Conservation (phyloP, 2,888 invertebrate genomes). For the Zelleria hepariella region DNA sequence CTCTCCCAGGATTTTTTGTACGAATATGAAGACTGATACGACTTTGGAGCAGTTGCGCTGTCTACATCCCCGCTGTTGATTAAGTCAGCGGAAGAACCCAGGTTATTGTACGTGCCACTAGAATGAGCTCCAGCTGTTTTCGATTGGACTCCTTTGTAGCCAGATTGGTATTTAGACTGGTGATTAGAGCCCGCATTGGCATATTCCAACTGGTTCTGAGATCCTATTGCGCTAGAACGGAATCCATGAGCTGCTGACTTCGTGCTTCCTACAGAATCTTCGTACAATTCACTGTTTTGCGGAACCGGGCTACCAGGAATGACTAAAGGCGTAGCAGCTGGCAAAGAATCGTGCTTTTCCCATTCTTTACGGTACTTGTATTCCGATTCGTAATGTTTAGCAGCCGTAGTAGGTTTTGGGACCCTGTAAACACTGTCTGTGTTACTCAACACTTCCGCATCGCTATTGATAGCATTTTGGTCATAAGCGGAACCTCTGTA, state of each 20-base stretch:
- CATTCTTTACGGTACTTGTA: conserved; percentile 58
- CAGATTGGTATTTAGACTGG: conserved; percentile 30
- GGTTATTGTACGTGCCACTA: conserved; percentile 21
- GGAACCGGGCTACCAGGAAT: conserved; percentile 33
- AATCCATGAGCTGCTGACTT: conserved; percentile 21
- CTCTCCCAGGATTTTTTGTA: conserved; percentile 68
- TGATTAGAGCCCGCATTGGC: conserved; percentile 28
- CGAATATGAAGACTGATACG: conserved; percentile 62
- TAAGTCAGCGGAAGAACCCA: conserved; percentile 14
- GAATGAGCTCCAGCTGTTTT: conserved; percentile 12
- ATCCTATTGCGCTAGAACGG: conserved; percentile 21
- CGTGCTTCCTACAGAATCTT: conserved; percentile 24
- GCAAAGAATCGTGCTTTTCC: conserved; percentile 52
- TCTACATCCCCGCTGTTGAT: conserved; percentile 26
- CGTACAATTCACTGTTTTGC: conserved; percentile 42
- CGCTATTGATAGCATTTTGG: conserved; percentile 35
- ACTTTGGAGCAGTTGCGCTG: conserved; percentile 43
- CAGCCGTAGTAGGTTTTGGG: conserved; percentile 24
- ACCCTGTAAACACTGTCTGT: conserved; percentile 18
- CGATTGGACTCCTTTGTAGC: conserved; percentile 26
- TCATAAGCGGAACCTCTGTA: conserved; percentile 22
- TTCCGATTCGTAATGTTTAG: conserved; percentile 52
- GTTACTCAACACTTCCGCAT: conserved; percentile 34
- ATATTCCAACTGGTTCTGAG: conserved; percentile 26
- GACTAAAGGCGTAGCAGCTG: conserved; percentile 23